A percentile compares a stretch with the other conserved stretches of the same genome.
Conservation (phyloP, 2,797 vertebrate genomes). For the Pempheris klunzingeri region DNA sequence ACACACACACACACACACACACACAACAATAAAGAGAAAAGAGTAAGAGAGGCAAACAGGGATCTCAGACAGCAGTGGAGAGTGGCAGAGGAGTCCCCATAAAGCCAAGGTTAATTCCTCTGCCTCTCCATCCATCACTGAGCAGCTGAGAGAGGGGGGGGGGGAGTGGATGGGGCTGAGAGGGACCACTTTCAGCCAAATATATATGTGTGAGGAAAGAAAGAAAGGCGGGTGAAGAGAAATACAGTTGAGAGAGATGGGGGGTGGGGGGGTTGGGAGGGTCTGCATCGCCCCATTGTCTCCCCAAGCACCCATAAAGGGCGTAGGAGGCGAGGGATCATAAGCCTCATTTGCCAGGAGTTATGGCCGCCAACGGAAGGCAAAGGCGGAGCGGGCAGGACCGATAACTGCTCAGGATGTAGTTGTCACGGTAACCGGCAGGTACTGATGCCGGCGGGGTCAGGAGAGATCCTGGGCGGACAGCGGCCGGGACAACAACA, state of each 20-base stretch:
- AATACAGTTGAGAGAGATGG: constrained; percentile 69
- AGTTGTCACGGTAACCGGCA: constrained; percentile 68
- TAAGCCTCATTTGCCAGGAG: constrained; percentile 79
- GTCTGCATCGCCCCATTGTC: constrained; percentile 84
- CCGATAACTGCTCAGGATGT: constrained; percentile 51
- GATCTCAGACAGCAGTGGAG: constrained; percentile 66
- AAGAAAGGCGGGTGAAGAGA: constrained; percentile 48
- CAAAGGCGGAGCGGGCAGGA: constrained; percentile 19
- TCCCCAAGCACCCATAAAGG: constrained; percentile 89
- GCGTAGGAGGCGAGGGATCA: constrained; percentile 81
- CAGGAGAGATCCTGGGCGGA: constrained; percentile 46
- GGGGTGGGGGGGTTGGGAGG: constrained; percentile 41
- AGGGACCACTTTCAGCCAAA: constrained; percentile 64
- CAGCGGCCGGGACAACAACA: constrained; percentile 48
- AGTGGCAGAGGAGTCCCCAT: constrained; percentile 88
- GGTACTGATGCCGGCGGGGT: constrained; percentile 51
- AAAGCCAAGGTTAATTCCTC: constrained; percentile 89
- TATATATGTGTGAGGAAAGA: constrained; percentile 52
- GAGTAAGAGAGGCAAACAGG: constrained; percentile 65
- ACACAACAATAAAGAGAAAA: constrained; percentile 45
- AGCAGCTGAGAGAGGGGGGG: constrained; percentile 64
- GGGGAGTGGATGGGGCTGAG: constrained; percentile 11
- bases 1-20: constrained; percentile 39
- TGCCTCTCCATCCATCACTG: constrained; percentile 82
- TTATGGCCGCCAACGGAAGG: constrained; percentile 73